Evolutionary conservation across 2,113 vertebrate species (phyloP).

Genomic region (Emydocephalus ijimae): DNA sequence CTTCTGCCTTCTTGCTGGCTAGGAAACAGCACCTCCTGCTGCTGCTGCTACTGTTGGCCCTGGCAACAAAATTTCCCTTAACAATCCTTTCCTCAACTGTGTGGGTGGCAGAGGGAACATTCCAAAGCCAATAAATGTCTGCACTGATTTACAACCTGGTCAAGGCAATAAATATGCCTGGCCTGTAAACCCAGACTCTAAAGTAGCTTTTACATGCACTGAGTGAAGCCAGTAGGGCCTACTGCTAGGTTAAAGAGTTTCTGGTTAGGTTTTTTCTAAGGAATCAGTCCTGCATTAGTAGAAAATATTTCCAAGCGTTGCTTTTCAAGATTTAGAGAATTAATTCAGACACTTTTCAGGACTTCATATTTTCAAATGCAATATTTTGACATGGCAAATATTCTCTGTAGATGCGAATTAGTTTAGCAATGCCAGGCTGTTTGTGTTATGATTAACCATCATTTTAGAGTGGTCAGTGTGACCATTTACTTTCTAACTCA

Average conservation of each 20-base stretch:
- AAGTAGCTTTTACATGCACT: not conserved
- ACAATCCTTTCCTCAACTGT: constrained; percentile 17
- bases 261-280: constrained; percentile 25
- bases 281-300: not conserved
- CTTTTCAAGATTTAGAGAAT: not conserved
- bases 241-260: not conserved
- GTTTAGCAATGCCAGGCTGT: not conserved
- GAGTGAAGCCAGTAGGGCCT: not conserved
- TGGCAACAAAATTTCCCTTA: constrained; percentile 36
- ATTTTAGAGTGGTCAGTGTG: not conserved
- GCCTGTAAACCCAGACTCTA: constrained; percentile 14
- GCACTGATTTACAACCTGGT: constrained; percentile 32
- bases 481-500: not conserved
- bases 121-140: constrained; percentile 31
- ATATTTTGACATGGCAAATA: no score
- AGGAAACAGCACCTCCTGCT: constrained; percentile 9
- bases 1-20: not conserved
- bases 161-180: constrained; percentile 23
- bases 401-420: not conserved
- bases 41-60: constrained; percentile 11
- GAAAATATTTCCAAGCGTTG: not conserved
- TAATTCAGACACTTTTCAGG: not conserved
- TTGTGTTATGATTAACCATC: not conserved
- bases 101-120: not conserved
- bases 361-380: not conserved